phyloP scores from a whole-genome alignment of 2,888 invertebrate genomes.

The Pollenia griseotomentosa region DNA sequence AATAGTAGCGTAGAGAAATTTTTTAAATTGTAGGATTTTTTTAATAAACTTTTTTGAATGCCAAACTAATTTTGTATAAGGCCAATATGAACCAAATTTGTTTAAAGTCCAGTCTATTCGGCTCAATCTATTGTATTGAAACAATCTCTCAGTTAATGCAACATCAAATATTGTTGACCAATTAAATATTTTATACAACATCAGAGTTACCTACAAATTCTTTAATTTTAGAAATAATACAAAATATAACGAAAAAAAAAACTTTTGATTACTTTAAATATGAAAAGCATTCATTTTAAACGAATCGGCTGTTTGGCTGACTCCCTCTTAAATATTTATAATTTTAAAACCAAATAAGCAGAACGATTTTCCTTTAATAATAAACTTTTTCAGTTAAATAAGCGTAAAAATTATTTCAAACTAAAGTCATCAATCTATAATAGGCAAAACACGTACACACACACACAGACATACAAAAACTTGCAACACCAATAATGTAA shows the following conservation, averaged over 20 bases:
- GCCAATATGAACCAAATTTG: too few relatives aligned
- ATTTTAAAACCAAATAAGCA: constrained; percentile 50
- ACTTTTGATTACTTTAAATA: constrained; percentile 9
- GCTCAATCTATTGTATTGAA: too few relatives aligned
- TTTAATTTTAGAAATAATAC: neutral
- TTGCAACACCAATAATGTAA: constrained; percentile 18
- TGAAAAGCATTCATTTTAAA: constrained; percentile 12
- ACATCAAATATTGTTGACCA: too few relatives aligned
- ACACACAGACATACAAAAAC: neutral
- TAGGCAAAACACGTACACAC: constrained; percentile 8
- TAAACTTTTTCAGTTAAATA: constrained; percentile 67
- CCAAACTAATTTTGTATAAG: too few relatives aligned
- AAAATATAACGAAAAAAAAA: neutral
- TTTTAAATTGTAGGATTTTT: too few relatives aligned
- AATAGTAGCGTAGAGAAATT: too few relatives aligned
- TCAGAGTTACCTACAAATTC: neutral
- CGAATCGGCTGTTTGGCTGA: constrained; percentile 28
- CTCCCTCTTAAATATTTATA: constrained; percentile 14
- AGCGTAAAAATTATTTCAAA: constrained; percentile 68
- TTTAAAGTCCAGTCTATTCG: too few relatives aligned
- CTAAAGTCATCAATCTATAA: constrained; percentile 69
- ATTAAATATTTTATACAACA: neutral
- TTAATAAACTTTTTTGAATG: too few relatives aligned
- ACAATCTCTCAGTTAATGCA: too few relatives aligned
- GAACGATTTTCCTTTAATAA: constrained; percentile 64